Evolutionary conservation across 2,797 vertebrate species (phyloP), one percentile per base, ranked within the genome.

Genomic region (Sparidentex hasta): DNA sequence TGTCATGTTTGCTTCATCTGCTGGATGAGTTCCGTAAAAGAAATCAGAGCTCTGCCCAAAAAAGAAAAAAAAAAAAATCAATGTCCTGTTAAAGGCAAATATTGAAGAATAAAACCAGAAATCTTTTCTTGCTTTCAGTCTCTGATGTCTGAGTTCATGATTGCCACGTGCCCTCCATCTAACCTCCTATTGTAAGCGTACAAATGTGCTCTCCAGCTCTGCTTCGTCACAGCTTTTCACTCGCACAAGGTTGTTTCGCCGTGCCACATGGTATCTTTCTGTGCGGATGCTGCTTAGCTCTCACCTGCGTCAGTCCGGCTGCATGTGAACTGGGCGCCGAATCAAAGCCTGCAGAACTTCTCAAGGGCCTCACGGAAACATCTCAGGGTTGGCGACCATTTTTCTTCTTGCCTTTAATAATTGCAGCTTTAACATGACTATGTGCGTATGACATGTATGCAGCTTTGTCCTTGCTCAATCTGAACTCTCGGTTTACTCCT

Each of bases 241-340:
- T 59, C 63, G 81, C 67, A 82, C 67, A 73, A 64, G 76, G 65
- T 76, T 87, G 65, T 77, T 77, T 85, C 38, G n/a, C 52, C 25
- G 82, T 83, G 84, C 76, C 64, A 57, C 73, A 84, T 87, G 67
- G 41, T 61, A 65, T 90, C 83, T 81, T 78, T 43, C 46, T 57
- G 29, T 57, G 29, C 67, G 78, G 82, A 82, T 88, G 75, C 77
- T 87, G n/a, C n/a, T 83, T 25, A 85, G 81, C 81, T 71, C 80
- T 87, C 81, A 82, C 76, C 81, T 88, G 76, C 84, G 81, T 86
- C 80, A 71, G 78, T 63, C 54, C 21, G 29, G 20, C 73, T 76
- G 20, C 59, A 57, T 55, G 38, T 47, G 25, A 63, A 57, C 61
- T 43, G 55, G 75, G 62, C 51, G 69, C 72, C 51, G 61, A 75